Base-by-base conservation (phyloP, 2,888 invertebrate genomes). In the Sepioteuthis lessoniana region DNA sequence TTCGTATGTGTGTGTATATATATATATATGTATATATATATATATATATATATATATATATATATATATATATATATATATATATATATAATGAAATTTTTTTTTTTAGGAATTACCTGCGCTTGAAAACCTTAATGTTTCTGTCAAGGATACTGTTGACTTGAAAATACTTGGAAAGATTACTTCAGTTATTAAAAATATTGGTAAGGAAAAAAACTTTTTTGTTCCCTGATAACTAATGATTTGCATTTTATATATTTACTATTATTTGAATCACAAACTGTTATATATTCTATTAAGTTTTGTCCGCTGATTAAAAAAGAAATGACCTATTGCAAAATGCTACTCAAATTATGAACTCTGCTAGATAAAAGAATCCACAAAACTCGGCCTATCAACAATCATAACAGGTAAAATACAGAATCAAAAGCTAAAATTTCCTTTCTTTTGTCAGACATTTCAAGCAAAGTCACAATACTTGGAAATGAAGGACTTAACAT, bases 71-170 rank as follows among this genome's bases (percentile, higher is more conserved):
- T 42, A 42, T 42, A 42, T 42, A 42, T 42, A 42, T 42, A 42
- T 42, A 42, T 42, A 42, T 7, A 7, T 42, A 42, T 5, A 7
- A 42, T 42, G 7, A 2, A 16, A 50, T 50, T 19, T 76, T 76
- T n/a, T 91, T 94, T 94, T 94, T 19, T 93, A 96, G 96, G 96
- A 96, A 90, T 94, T 96, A 60, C 96, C 96, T 94, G 96, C 96
- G 47, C 91, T 97, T n/a, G 96, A 96, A 94, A 96, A 97, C 31
- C 94, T 97, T 47, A 95, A 95, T 42, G 96, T 97, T 37, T 96
- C 95, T 35, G 96, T 96, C 10, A 95, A 95, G 94, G 96, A 96
- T 38, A 95, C 95, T 91, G 96, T 96, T 7, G 94, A 95, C n/a
- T 94, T 97, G 95, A 94, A 95, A 13, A 94, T 95, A 90, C 94